Evolutionary conservation across 2,888 invertebrate genomes (phyloP).

Genomic region (Cryptosula pallasiana): DNA sequence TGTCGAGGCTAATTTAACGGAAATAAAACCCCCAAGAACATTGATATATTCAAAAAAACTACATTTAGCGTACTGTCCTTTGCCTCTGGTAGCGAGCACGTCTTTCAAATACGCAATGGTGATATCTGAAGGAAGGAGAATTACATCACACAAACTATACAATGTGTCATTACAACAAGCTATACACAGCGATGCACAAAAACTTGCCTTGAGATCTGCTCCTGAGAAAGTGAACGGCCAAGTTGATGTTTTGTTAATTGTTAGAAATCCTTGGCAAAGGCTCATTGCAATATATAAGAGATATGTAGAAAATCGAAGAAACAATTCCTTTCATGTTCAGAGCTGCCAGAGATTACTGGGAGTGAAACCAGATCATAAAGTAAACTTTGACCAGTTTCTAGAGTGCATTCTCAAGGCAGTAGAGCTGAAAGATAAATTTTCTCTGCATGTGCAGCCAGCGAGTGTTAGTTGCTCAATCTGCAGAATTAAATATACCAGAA

Average conservation of each 20-base stretch:
- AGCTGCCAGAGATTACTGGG: neutral
- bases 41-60: neutral
- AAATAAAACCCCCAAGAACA: neutral
- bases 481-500: conserved; percentile 10
- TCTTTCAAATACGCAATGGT: neutral
- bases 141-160: neutral
- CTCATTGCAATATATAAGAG: neutral
- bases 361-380: no score
- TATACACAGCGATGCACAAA: conserved; percentile 10
- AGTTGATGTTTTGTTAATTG: neutral
- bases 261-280: conserved; percentile 10
- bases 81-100: neutral
- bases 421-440: neutral
- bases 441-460: neutral
- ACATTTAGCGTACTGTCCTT: neutral
- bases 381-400: conserved; percentile 1
- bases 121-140: neutral
- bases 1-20: neutral
- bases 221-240: neutral
- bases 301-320: neutral
- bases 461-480: neutral
- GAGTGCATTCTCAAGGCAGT: neutral
- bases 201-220: neutral
- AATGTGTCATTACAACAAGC: neutral
- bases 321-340: neutral